Conservation (phyloP, 2,113 vertebrate genomes). For the Microcebus murinus region DNA sequence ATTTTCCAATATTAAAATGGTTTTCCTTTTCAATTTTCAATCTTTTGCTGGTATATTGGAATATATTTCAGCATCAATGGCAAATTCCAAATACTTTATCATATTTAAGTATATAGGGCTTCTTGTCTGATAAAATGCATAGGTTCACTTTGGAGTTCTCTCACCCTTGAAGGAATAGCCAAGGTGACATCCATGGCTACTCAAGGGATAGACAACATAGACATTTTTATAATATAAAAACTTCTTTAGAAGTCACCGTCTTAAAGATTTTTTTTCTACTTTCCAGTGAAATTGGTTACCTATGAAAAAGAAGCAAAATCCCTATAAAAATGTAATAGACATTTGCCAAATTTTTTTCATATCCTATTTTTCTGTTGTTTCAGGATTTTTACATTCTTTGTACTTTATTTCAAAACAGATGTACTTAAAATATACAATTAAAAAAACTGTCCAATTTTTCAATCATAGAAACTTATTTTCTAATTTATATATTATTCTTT, state of each 20-base stretch:
- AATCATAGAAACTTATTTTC: not conserved
- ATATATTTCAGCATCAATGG: not conserved
- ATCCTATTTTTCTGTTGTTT: not conserved
- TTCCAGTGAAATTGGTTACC: not conserved
- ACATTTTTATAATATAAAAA: not conserved
- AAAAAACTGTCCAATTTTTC: not conserved
- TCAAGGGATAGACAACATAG: not conserved
- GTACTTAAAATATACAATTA: not conserved
- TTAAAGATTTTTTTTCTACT: not conserved
- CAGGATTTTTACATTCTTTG: not conserved
- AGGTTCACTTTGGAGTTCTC: not conserved
- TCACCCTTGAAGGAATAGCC: constrained; percentile 1
- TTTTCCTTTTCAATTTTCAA: too few species aligned
- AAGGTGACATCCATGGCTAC: not conserved
- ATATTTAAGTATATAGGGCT: not conserved
- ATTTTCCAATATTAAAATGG: not conserved
- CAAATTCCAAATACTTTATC: not conserved
- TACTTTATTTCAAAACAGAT: not conserved
- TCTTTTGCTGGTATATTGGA: not conserved
- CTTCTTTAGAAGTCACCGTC: not conserved
- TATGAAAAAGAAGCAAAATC: not conserved
- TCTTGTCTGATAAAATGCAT: not conserved
- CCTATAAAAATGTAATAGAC: not conserved
- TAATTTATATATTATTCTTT: not conserved
- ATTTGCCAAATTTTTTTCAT: not conserved